phyloP scores from a whole-genome alignment of 1,140 invertebrate species.

The Xylocopa sonorina region DNA sequence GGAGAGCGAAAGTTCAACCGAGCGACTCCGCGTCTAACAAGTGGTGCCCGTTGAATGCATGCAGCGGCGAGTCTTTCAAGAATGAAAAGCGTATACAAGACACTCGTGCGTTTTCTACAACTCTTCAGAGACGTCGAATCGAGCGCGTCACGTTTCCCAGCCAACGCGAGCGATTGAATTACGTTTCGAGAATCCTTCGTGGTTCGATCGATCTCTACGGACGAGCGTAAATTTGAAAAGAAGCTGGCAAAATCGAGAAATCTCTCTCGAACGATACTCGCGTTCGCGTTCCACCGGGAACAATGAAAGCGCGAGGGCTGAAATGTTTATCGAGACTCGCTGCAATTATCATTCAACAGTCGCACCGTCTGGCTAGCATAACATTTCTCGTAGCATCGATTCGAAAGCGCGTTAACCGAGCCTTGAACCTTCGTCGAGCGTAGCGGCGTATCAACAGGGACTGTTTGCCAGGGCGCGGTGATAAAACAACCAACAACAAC shows the following conservation, averaged over 20 bases:
- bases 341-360: not conserved
- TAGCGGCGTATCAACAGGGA: not conserved
- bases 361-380: not conserved
- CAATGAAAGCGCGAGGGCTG: not conserved
- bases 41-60: too few relatives aligned
- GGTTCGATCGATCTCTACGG: not conserved
- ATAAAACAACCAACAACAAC: constrained; percentile 7
- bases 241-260: not conserved
- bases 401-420: not conserved
- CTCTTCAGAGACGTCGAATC: too few relatives aligned
- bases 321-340: not conserved
- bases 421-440: not conserved
- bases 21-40: too few relatives aligned
- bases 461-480: not conserved
- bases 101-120: too few relatives aligned
- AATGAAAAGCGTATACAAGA: too few relatives aligned
- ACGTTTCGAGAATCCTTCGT: too few relatives aligned
- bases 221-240: too few relatives aligned
- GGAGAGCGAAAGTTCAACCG: not conserved
- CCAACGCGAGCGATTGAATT: too few relatives aligned
- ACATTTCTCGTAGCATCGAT: not conserved
- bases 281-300: not conserved
- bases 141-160: too few relatives aligned
- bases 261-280: not conserved
- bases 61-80: too few relatives aligned